Evolutionary conservation across 1,140 invertebrate genomes (phyloP).

Genomic region (Ptiloglossa arizonensis): DNA sequence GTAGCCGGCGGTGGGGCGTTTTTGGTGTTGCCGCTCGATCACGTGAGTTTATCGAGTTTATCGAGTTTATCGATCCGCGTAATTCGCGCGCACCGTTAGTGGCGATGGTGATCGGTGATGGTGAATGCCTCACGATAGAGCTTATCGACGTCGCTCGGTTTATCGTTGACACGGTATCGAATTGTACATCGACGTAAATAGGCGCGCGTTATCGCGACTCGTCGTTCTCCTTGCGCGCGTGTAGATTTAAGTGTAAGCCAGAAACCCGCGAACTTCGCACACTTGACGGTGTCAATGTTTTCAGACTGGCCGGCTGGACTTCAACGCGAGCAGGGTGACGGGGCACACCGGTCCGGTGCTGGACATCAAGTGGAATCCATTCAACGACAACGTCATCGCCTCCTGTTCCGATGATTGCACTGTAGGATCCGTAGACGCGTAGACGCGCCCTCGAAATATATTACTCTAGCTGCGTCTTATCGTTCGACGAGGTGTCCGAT

Average conservation of each 20-base stretch:
- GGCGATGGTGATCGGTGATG: too few relatives aligned
- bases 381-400: constrained; percentile 97
- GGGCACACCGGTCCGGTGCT: constrained; percentile 92
- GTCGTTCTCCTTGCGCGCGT: too few relatives aligned
- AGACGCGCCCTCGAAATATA: not conserved
- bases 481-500: not conserved
- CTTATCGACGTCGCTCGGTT: not conserved
- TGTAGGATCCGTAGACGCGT: constrained; percentile 83
- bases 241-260: too few relatives aligned
- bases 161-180: not conserved
- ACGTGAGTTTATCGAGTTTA: constrained; percentile 85
- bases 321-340: constrained; percentile 89
- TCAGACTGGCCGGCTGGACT: constrained; percentile 89
- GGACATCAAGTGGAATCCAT: constrained; percentile 95
- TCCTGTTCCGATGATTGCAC: constrained; percentile 96
- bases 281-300: constrained; percentile 18
- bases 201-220: not conserved
- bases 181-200: constrained; percentile 14
- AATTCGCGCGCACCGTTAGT: too few relatives aligned
- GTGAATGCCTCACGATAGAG: not conserved
- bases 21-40: constrained; percentile 93
- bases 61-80: constrained; percentile 36
- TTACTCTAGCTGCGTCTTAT: not conserved
- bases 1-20: constrained; percentile 97
- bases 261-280: too few relatives aligned